phyloP scores from a whole-genome alignment of 2,797 vertebrate genomes.

The Pachyuromys duprasi region DNA sequence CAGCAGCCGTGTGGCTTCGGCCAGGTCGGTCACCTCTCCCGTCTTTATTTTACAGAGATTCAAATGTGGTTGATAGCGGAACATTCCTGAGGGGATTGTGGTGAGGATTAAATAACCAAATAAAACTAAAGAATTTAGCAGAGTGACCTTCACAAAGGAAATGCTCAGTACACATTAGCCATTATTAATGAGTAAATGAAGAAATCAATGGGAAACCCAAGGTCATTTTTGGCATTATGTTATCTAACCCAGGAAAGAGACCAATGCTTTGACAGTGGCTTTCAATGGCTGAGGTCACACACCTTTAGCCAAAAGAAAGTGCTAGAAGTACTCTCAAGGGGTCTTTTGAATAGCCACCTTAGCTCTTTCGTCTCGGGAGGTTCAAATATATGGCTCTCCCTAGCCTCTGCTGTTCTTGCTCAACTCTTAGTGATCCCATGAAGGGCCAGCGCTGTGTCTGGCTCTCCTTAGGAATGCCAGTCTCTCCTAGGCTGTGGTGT shows the following conservation, averaged over 20 bases:
- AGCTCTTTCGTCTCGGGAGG: background rate
- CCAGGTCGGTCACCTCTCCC: constrained; percentile 4
- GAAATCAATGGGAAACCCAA: constrained; percentile 71
- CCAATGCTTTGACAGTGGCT: background rate
- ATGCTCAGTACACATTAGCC: constrained; percentile 35
- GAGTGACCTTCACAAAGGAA: constrained; percentile 57
- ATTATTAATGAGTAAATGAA: constrained; percentile 75
- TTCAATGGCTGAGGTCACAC: constrained; percentile 3
- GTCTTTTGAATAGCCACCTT: background rate
- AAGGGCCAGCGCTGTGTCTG: rapidly evolving
- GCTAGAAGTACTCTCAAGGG: background rate
- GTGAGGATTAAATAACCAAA: constrained; percentile 70
- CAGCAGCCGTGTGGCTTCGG: constrained; percentile 10
- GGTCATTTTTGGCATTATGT: constrained; percentile 20
- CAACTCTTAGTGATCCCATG: background rate
- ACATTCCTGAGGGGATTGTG: constrained; percentile 65
- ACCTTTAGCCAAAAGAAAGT: background rate
- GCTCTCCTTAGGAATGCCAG: background rate
- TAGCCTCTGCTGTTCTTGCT: background rate
- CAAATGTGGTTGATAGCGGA: constrained; percentile 65
- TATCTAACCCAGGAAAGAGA: constrained; percentile 64
- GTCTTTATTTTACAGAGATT: constrained; percentile 71
- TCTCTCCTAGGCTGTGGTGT: background rate
- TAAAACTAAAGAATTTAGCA: constrained; percentile 62
- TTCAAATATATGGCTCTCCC: too few relatives aligned